Evolutionary conservation across 2,113 vertebrate species (phyloP), one percentile per base, ranked within the genome.

Genomic region (Catharus fuscescens): DNA sequence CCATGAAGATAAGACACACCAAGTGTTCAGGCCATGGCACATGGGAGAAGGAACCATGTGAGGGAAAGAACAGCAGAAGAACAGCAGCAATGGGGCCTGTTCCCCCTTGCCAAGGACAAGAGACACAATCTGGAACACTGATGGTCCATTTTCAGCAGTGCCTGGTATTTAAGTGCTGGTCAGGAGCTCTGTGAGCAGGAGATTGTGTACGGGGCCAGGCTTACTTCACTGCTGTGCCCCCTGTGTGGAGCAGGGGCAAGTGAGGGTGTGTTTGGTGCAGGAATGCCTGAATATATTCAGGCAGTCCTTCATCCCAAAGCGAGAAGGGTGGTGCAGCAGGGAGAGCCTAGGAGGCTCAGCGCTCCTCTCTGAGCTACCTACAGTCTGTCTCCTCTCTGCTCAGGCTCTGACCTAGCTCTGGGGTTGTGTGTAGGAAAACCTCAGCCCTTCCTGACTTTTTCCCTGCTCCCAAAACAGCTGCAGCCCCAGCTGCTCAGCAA

Each of bases 271-370:
- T 24, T 71, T 61, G 42, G n/a, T 5, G 6, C 24, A 15, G 44
- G 70, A 62, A 40, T 69, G 8, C 45, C 48, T 3, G 1, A 61
- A 25, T 0, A 25, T 0, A 3, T 2, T 8, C 19, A 57, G 24
- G 24, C 18, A 31, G 44, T 12, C 15, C 32, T 74, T 76, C 6
- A 5, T n/a, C 29, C 19, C 25, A 36, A 10, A 21, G 38, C 0
- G 0, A 9, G n/a, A 67, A 52, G 14, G 3, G 3, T 47, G 60
- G n/a, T 9, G 12, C 1, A 11, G n/a, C 3, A 5, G 17, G 53
- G 25, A 12, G 16, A 92, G 21, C 19, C 29, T 3, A 9, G 54
- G 32, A 61, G 14, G 6, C 40, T 84, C 67, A 71, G 38, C 25
- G 28, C 6, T 29, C 18, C 15, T 0, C 3, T 5, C 54, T 80